phyloP scores from a whole-genome alignment of 1,140 invertebrate species.

The Macrobrachium nipponense region DNA sequence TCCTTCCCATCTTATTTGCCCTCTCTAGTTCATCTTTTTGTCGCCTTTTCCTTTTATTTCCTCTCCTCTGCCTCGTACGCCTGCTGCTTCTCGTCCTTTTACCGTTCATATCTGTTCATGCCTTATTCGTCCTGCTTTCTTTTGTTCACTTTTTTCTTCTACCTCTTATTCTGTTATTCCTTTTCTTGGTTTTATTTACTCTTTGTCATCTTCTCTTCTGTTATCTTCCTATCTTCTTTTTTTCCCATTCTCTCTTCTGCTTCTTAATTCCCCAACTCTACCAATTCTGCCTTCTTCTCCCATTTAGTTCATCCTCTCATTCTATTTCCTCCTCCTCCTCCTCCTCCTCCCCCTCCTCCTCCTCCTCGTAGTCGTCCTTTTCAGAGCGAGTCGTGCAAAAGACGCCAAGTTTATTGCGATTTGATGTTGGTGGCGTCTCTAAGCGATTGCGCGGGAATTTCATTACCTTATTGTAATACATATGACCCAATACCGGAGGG shows the following conservation, averaged over 20 bases:
- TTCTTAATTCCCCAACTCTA: neutral
- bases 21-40: neutral
- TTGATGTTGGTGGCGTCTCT: slow-evolving; percentile 48
- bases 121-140: too few species aligned
- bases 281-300: neutral
- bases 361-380: neutral
- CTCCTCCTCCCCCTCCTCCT: slow-evolving; percentile 7
- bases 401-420: slow-evolving; percentile 57
- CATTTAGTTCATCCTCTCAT: neutral
- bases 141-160: too few species aligned
- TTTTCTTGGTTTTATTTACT: neutral
- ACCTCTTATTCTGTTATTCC: neutral
- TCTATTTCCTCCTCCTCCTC: slow-evolving; percentile 7
- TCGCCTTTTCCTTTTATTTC: too few species aligned
- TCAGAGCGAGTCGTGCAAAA: slow-evolving; percentile 36
- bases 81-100: neutral
- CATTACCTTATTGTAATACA: slow-evolving; percentile 60
- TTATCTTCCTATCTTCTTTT: neutral
- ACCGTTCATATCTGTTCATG: too few species aligned
- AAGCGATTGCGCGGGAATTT: slow-evolving; percentile 52
- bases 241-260: neutral
- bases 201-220: neutral
- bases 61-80: neutral
- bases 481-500: slow-evolving; percentile 51
- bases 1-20: too few species aligned